Evolutionary conservation across 2,888 invertebrate species (phyloP).

Genomic region (Onthophagus sagittarius): DNA sequence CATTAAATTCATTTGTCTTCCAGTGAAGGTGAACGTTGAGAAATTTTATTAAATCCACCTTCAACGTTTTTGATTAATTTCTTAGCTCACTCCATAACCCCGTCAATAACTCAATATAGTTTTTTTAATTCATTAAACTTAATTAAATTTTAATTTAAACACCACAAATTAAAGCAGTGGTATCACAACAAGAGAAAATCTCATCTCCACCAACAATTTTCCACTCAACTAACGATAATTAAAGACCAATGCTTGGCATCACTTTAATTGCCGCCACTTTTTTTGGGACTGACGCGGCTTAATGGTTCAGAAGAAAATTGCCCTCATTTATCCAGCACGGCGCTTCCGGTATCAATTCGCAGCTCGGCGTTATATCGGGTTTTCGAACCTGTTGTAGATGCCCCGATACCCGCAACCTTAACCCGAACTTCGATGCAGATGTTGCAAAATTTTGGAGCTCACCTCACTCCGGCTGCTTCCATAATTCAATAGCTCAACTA

Average conservation of each 20-base stretch:
- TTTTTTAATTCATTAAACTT: not conserved
- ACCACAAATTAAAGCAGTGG: too few species aligned
- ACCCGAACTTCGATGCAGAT: not conserved
- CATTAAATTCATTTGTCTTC: not conserved
- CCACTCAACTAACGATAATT: not conserved
- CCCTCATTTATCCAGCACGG: not conserved
- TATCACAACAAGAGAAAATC: not conserved
- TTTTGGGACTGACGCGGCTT: not conserved
- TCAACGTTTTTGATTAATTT: not conserved
- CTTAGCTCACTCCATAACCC: not conserved
- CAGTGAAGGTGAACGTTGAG: not conserved
- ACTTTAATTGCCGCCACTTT: not conserved
- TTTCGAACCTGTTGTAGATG: not conserved
- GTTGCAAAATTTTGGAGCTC: not conserved
- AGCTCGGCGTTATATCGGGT: not conserved
- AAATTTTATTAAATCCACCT: not conserved
- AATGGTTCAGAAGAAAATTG: not conserved
- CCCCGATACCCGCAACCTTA: not conserved
- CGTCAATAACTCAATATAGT: not conserved
- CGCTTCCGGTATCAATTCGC: not conserved
- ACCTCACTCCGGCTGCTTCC: not conserved
- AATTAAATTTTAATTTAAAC: not conserved
- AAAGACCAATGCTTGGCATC: not conserved
- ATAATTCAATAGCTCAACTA: not conserved
- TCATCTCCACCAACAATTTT: not conserved